These are phyloP conservation scores for Harpegnathos saltator DNA, from an alignment of 1,140 invertebrate species.

Conservation along the genomic window DNA sequence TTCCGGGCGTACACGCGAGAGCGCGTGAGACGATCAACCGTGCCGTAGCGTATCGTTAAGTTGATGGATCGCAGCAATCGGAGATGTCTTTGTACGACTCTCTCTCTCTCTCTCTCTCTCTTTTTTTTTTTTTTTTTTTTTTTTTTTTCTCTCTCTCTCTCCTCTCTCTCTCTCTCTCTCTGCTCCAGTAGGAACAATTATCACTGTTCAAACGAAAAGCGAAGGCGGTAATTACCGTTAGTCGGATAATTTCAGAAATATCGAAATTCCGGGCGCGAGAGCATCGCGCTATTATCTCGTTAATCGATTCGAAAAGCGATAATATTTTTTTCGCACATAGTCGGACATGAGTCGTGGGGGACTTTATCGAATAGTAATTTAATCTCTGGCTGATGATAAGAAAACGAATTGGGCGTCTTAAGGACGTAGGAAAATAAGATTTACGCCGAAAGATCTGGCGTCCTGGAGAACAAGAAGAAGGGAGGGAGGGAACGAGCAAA, in stretches of 20 bases:
- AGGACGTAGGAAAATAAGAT: conserved; percentile 1
- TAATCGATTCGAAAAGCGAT: neutral
- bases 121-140: no score
- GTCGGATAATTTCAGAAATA: no score
- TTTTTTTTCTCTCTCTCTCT: no score
- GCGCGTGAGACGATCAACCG: neutral
- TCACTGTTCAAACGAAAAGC: no score
- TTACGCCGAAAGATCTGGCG: neutral
- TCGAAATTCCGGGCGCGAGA: no score
- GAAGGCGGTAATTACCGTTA: no score
- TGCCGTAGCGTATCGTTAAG: neutral
- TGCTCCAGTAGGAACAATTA: no score
- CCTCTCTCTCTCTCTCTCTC: no score
- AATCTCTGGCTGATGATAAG: conserved; percentile 4
- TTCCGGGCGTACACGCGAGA: no score
- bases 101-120: no score
- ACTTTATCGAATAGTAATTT: conserved; percentile 16
- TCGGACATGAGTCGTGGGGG: neutral
- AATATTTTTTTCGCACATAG: neutral
- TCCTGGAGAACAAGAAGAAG: no score
- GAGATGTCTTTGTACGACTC: neutral
- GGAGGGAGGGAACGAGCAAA: neutral
- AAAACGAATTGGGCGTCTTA: neutral
- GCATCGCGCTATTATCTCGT: no score
- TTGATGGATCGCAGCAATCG: neutral